phyloP scores from a whole-genome alignment of 1,140 invertebrate genomes.

The Bombyx mandarina region DNA sequence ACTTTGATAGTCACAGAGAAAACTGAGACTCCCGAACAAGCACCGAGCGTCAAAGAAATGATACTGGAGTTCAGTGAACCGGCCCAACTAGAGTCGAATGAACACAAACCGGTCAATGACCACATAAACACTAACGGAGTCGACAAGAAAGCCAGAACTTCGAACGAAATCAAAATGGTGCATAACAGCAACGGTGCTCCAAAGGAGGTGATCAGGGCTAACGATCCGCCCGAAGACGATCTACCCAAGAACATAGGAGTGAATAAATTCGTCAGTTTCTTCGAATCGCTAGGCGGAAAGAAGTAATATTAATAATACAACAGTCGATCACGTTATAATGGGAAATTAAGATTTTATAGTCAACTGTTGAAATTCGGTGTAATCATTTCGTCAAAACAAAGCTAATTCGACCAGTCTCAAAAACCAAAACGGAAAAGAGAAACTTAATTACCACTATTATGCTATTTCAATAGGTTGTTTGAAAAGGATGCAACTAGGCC shows the following conservation, averaged over 20 bases:
- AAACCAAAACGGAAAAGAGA: too few species aligned
- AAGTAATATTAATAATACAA: slow-evolving; percentile 25
- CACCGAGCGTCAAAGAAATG: too few species aligned
- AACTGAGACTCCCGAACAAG: background rate
- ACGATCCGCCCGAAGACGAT: slow-evolving; percentile 61
- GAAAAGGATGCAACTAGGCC: too few species aligned
- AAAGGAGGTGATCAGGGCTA: slow-evolving; percentile 58
- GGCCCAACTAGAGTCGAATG: background rate
- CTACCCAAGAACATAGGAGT: slow-evolving; percentile 65
- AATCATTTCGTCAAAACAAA: too few species aligned
- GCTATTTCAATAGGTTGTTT: too few species aligned
- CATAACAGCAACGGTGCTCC: slow-evolving; percentile 36
- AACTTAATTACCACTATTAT: too few species aligned
- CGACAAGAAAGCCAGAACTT: slow-evolving; percentile 34
- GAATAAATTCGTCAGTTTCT: slow-evolving; percentile 65
- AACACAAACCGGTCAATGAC: background rate
- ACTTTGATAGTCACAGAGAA: background rate
- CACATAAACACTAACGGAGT: slow-evolving; percentile 22
- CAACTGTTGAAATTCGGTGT: too few species aligned
- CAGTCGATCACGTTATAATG: too few species aligned
- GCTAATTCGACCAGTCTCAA: too few species aligned
- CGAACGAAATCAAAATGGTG: slow-evolving; percentile 63
- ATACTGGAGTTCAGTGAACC: background rate
- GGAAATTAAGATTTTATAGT: too few species aligned
- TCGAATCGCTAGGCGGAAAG: slow-evolving; percentile 60